These are phyloP conservation scores for Pseudoatta argentina DNA, from an alignment of 1,140 invertebrate genomes.

Conservation along the genomic window DNA sequence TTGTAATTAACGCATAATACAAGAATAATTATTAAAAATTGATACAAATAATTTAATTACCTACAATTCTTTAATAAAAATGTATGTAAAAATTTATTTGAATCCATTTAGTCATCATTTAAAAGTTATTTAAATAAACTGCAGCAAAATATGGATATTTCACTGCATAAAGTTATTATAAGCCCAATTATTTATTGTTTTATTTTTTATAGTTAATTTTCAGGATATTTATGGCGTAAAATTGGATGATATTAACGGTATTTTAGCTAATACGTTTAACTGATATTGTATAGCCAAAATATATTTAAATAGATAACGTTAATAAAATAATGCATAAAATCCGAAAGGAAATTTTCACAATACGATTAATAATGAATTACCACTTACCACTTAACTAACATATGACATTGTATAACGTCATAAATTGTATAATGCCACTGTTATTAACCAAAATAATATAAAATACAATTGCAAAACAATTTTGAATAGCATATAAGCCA, in stretches of 20 bases:
- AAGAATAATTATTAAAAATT: background rate
- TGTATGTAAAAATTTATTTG: too few relatives aligned
- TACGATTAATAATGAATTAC: slow-evolving; percentile 21
- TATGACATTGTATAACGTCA: slow-evolving; percentile 19
- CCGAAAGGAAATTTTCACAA: slow-evolving; percentile 26
- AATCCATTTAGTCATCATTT: too few relatives aligned
- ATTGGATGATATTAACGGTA: too few relatives aligned
- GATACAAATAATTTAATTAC: background rate
- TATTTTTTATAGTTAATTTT: too few relatives aligned
- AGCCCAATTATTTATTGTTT: too few relatives aligned
- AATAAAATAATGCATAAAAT: slow-evolving; percentile 12
- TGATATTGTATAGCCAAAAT: too few relatives aligned
- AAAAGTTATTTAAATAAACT: too few relatives aligned
- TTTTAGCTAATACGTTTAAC: too few relatives aligned
- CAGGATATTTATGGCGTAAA: too few relatives aligned
- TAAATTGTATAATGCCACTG: slow-evolving; percentile 25
- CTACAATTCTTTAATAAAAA: too few relatives aligned
- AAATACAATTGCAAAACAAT: slow-evolving; percentile 43
- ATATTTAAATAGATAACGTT: slow-evolving; percentile 9
- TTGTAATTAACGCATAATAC: background rate
- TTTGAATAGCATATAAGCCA: slow-evolving; percentile 37
- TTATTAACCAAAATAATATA: slow-evolving; percentile 48
- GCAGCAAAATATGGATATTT: background rate
- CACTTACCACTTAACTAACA: slow-evolving; percentile 19
- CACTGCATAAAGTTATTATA: background rate